Percentiles rank a stretch among this genome's conserved stretches.
phyloP scores from a whole-genome alignment of 2,113 vertebrate genomes.

The Telmatochromis brichardi region DNA sequence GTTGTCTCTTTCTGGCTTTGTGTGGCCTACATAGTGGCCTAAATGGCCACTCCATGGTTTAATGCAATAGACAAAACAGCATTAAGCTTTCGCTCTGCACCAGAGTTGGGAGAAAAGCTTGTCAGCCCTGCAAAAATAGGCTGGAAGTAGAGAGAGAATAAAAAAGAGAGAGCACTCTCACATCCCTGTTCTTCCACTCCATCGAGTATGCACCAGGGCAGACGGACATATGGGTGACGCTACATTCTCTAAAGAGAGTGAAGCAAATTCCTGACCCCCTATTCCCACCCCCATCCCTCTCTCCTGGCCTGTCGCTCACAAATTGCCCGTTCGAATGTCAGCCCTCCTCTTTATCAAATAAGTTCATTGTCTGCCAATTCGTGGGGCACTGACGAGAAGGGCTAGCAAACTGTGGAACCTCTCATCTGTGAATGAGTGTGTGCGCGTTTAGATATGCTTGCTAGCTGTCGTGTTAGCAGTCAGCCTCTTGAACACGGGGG shows the following conservation, averaged over 20 bases:
- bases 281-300: slow-evolving; percentile 15
- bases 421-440: slow-evolving; percentile 19
- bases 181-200: slow-evolving; percentile 64
- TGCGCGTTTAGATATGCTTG: background rate
- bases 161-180: slow-evolving; percentile 35
- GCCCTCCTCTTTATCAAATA: slow-evolving; percentile 65
- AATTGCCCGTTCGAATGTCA: slow-evolving; percentile 69
- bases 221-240: slow-evolving; percentile 66
- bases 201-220: slow-evolving; percentile 55
- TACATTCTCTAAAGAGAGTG: slow-evolving; percentile 66
- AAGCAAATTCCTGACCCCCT: slow-evolving; percentile 59
- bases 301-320: slow-evolving; percentile 55
- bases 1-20: background rate
- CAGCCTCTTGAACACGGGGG: slow-evolving; percentile 44
- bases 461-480: slow-evolving; percentile 37
- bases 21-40: slow-evolving; percentile 53
- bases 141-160: slow-evolving; percentile 35
- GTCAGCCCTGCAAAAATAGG: slow-evolving; percentile 39
- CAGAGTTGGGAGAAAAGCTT: slow-evolving; percentile 23
- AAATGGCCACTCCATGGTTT: slow-evolving; percentile 54
- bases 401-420: slow-evolving; percentile 37
- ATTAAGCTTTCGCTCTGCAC: slow-evolving; percentile 44
- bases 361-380: slow-evolving; percentile 64
- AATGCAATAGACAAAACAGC: slow-evolving; percentile 56
- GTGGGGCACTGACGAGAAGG: slow-evolving; percentile 48